These are phyloP conservation scores for Xenopus petersii DNA, from an alignment of 2,797 vertebrate genomes.

Conservation along the genomic window DNA sequence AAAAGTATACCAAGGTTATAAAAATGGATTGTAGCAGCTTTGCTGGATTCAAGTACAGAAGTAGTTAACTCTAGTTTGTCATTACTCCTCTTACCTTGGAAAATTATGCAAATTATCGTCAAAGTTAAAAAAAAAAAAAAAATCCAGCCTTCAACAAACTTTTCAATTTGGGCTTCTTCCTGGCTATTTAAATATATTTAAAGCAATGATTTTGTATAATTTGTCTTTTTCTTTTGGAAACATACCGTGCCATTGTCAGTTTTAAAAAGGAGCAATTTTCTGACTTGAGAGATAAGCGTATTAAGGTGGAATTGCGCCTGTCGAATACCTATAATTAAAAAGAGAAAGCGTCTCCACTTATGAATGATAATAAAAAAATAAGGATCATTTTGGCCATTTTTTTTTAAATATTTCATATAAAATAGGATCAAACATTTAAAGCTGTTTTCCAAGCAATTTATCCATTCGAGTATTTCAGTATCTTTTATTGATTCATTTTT, in stretches of 20 bases:
- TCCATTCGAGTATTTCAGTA: not conserved
- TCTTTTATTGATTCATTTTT: no score
- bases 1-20: no score
- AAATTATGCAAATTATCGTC: constrained; percentile 44
- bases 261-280: constrained; percentile 98
- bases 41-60: no score
- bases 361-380: constrained; percentile 81
- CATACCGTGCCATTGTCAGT: constrained; percentile 93
- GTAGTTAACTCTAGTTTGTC: not conserved
- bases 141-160: constrained; percentile 58
- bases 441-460: not conserved
- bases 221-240: constrained; percentile 82
- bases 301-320: constrained; percentile 93
- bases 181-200: constrained; percentile 78
- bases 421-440: constrained; percentile 54
- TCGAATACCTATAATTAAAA: constrained; percentile 95
- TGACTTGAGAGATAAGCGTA: constrained; percentile 96
- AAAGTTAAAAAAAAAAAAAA: constrained; percentile 34
- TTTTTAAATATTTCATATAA: constrained; percentile 73
- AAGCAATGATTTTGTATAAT: constrained; percentile 89
- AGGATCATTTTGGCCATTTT: constrained; percentile 76
- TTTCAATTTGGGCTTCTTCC: constrained; percentile 68
- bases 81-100: constrained; percentile 39
- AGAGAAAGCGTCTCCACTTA: constrained; percentile 87
- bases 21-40: no score